Evolutionary conservation across 2,888 invertebrate genomes (phyloP).

Genomic region (Escarpia spicata): DNA sequence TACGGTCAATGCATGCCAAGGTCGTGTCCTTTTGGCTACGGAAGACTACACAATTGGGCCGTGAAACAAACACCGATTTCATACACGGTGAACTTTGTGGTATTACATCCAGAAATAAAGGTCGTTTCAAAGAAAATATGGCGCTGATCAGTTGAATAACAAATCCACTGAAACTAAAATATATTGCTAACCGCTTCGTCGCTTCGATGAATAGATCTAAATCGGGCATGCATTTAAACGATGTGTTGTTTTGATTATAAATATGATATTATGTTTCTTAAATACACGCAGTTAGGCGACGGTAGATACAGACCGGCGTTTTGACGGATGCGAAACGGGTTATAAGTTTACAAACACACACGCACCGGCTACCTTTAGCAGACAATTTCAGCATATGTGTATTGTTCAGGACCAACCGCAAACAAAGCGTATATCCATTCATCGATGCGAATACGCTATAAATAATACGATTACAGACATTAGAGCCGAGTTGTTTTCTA

Average conservation of each 20-base stretch:
- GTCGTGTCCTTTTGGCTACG: neutral
- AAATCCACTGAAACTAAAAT: neutral
- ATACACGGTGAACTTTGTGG: neutral
- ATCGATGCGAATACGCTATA: neutral
- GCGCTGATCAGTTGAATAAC: neutral
- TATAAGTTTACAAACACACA: too few species aligned
- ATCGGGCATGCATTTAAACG: neutral
- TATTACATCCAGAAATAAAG: neutral
- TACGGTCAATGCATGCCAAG: neutral
- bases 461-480: neutral
- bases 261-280: constrained; percentile 19
- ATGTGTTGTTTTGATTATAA: constrained; percentile 21
- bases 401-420: neutral
- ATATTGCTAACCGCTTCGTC: neutral
- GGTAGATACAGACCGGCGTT: neutral
- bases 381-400: neutral
- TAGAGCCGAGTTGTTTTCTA: neutral
- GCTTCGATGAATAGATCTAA: neutral
- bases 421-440: neutral
- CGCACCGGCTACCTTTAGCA: too few species aligned
- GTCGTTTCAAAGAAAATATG: neutral
- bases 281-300: neutral
- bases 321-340: neutral
- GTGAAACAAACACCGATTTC: neutral
- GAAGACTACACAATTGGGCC: neutral